Evolutionary conservation across 1,140 invertebrate species (phyloP).

Genomic region (Drosophila obscura): DNA sequence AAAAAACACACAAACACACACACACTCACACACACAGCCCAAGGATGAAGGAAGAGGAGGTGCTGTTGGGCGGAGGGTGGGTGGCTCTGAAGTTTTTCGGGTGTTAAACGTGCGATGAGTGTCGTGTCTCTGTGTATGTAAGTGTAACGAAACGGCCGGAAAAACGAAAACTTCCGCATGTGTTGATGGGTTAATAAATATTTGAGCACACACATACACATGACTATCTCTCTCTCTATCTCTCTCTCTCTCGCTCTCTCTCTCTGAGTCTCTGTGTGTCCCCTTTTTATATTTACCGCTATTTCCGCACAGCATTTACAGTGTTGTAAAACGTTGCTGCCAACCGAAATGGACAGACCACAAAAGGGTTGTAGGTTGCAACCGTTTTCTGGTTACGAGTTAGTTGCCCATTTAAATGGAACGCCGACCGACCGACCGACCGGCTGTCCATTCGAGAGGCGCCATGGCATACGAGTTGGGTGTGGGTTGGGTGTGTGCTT

Average conservation of each 20-base stretch:
- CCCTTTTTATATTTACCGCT: conserved; percentile 81
- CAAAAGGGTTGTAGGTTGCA: conserved; percentile 62
- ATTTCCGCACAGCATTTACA: conserved; percentile 74
- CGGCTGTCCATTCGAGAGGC: conserved; percentile 6
- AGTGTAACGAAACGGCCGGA: conserved; percentile 68
- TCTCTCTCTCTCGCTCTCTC: conserved; percentile 23
- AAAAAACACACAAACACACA: conserved; percentile 12
- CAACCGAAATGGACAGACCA: conserved; percentile 65
- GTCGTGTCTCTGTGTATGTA: background rate
- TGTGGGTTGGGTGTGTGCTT: background rate
- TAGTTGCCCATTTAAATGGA: conserved; percentile 75
- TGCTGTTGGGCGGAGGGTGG: background rate
- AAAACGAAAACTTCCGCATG: conserved; percentile 79
- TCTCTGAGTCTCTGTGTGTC: conserved; percentile 28
- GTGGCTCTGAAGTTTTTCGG: conserved; percentile 26
- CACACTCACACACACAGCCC: background rate
- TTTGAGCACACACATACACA: conserved; percentile 66
- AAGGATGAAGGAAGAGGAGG: background rate
- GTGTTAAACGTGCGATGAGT: conserved; percentile 32
- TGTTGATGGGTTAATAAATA: conserved; percentile 82
- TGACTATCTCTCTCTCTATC: background rate
- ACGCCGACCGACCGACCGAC: conserved; percentile 19
- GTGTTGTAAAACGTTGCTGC: conserved; percentile 77
- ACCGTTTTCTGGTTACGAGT: conserved; percentile 50
- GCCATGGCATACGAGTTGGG: background rate